These are phyloP conservation scores for Pseudorectes ferrugineus DNA, from an alignment of 2,113 vertebrate genomes.

Conservation along the genomic window DNA sequence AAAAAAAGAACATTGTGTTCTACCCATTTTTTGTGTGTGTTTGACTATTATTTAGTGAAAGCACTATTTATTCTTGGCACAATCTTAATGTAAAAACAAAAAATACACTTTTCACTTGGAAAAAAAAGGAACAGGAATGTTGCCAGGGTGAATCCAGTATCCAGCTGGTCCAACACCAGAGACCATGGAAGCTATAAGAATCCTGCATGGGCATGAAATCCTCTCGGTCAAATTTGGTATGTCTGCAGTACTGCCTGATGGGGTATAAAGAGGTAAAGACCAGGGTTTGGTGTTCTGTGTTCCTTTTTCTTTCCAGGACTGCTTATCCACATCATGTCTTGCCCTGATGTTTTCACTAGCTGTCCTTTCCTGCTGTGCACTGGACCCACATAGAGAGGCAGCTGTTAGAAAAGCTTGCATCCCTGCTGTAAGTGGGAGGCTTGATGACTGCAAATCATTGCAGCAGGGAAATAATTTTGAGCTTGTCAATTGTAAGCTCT, in stretches of 20 bases:
- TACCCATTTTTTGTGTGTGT: neutral
- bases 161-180: neutral
- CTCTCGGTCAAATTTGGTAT: neutral
- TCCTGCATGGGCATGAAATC: neutral
- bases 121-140: neutral
- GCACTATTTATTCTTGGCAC: neutral
- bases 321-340: neutral
- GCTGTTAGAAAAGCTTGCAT: neutral
- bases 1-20: neutral
- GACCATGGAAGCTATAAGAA: neutral
- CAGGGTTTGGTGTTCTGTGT: neutral
- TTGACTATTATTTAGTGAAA: neutral
- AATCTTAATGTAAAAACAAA: neutral
- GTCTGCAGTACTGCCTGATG: neutral
- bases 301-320: neutral
- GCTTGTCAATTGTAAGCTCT: neutral
- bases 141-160: neutral
- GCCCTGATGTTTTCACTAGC: neutral
- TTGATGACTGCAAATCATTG: neutral
- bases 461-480: neutral
- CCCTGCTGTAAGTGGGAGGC: neutral
- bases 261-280: neutral
- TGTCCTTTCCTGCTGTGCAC: neutral
- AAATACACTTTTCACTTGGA: neutral
- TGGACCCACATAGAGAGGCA: fast-evolving